Conservation (phyloP, 2,888 invertebrate species). For the Eutolmus rufibarbis region DNA sequence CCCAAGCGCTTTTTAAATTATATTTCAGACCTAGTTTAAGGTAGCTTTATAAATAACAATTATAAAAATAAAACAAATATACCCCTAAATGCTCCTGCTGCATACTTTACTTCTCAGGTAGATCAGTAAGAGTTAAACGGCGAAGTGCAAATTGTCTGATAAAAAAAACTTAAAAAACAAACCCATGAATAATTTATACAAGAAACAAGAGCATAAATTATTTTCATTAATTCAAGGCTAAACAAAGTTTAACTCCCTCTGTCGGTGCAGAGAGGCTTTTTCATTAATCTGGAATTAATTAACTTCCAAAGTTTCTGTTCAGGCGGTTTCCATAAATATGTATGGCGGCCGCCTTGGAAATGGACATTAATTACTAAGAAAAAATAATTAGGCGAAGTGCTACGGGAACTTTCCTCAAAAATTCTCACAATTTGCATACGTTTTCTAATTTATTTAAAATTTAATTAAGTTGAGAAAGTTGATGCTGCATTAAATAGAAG, state of each 20-base stretch:
- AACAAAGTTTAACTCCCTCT: neutral
- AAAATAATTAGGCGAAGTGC: constrained; percentile 19
- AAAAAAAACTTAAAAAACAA: neutral
- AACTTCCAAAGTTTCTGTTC: neutral
- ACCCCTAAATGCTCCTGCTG: neutral
- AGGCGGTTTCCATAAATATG: neutral
- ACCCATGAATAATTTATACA: neutral
- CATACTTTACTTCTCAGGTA: neutral
- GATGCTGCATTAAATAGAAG: constrained; percentile 9
- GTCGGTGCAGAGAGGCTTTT: constrained; percentile 3
- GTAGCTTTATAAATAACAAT: too few species aligned
- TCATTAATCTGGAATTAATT: constrained; percentile 14
- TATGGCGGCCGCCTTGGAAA: neutral
- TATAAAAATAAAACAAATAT: neutral
- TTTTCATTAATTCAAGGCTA: neutral
- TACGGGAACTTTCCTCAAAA: neutral
- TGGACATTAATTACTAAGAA: constrained; percentile 15
- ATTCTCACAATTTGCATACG: constrained; percentile 9
- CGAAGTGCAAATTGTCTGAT: neutral
- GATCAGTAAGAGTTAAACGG: neutral
- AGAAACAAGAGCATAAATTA: neutral
- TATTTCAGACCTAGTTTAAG: neutral
- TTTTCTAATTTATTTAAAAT: constrained; percentile 31
- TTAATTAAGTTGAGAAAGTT: constrained; percentile 27
- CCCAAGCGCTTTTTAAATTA: too few species aligned